Evolutionary conservation across 2,113 vertebrate genomes (phyloP).

Genomic region (Petroica traversi): DNA sequence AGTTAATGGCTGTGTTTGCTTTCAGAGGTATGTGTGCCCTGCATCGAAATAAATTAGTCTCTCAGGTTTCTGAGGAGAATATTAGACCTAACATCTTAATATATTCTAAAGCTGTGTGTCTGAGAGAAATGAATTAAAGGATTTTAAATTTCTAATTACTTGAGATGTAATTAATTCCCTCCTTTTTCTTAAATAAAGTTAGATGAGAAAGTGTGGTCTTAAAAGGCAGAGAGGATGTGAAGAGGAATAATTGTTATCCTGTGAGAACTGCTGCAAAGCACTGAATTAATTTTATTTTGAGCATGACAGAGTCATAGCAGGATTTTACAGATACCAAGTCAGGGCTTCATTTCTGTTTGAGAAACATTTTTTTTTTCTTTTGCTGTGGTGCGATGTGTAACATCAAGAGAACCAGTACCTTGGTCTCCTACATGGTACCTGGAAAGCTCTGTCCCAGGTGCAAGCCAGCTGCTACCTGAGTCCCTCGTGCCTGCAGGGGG

Average conservation of each 20-base stretch:
- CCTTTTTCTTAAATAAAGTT: neutral
- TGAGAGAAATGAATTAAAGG: slow-evolving; percentile 52
- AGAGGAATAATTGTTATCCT: neutral
- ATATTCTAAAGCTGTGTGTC: slow-evolving; percentile 41
- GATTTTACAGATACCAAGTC: neutral
- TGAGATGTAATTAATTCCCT: slow-evolving; percentile 52
- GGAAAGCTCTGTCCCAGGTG: slow-evolving; percentile 41
- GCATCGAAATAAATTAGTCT: slow-evolving; percentile 34
- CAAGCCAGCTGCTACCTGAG: slow-evolving; percentile 3
- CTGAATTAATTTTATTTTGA: neutral
- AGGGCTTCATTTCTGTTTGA: slow-evolving; percentile 11
- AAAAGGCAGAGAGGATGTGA: neutral
- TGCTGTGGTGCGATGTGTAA: neutral
- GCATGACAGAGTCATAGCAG: neutral
- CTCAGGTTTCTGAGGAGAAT: slow-evolving; percentile 31
- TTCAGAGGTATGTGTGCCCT: neutral
- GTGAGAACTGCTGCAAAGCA: neutral
- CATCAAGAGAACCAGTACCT: neutral
- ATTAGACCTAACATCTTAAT: slow-evolving; percentile 47
- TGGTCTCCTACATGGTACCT: neutral
- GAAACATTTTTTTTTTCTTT: neutral
- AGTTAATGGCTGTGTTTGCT: slow-evolving; percentile 47
- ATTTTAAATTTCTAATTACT: slow-evolving; percentile 53
- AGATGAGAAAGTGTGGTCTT: slow-evolving; percentile 1
- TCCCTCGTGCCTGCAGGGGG: neutral